Evolutionary conservation across 2,113 vertebrate genomes (phyloP).

Genomic region (Lanius collurio): DNA sequence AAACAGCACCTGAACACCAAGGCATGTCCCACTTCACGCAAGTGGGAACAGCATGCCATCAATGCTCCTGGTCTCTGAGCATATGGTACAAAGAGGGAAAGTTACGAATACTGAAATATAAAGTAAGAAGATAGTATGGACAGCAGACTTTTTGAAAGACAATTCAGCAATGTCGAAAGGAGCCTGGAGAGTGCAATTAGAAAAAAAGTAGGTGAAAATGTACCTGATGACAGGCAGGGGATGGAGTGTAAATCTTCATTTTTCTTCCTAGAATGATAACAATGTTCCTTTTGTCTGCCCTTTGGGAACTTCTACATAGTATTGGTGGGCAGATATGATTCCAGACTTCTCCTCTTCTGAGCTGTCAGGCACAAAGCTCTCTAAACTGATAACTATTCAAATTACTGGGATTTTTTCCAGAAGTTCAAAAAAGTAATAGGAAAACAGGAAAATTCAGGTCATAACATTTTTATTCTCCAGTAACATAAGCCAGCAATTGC

Average conservation of each 20-base stretch:
- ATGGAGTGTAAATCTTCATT: background rate
- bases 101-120: background rate
- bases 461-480: background rate
- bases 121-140: background rate
- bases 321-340: background rate
- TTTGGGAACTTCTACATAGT: background rate
- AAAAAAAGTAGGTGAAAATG: background rate
- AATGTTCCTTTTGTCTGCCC: background rate
- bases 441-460: conserved; percentile 13
- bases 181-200: background rate
- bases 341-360: background rate
- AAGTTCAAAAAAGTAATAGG: background rate
- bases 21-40: background rate
- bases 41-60: background rate
- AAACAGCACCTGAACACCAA: background rate
- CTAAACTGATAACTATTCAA: background rate
- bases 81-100: background rate
- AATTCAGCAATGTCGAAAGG: background rate
- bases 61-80: background rate
- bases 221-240: background rate
- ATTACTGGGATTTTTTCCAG: background rate
- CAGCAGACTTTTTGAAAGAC: background rate
- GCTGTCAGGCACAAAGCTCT: background rate
- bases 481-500: background rate
- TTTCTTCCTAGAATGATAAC: background rate